Conservation (phyloP, 2,113 vertebrate genomes). For the Pelobates fuscus region DNA sequence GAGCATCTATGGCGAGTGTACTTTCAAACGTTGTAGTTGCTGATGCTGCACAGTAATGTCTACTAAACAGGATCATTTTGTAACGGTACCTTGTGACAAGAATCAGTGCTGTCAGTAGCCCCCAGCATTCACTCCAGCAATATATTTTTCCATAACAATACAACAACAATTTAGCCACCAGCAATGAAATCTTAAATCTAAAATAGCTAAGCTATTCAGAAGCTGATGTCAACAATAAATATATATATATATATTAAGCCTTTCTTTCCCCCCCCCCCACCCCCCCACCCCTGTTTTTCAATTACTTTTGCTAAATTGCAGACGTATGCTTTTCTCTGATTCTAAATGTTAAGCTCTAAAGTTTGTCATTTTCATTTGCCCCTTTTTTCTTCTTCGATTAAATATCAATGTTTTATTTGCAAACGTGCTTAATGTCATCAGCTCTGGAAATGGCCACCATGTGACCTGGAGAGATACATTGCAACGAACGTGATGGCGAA, state of each 20-base stretch:
- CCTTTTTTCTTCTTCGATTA: neutral
- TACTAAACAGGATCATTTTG: conserved; percentile 2
- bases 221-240: neutral
- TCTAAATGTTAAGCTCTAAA: conserved; percentile 12
- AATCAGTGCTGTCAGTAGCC: conserved; percentile 14
- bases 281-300: neutral
- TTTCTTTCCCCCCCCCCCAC: too few relatives aligned
- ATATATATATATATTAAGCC: neutral
- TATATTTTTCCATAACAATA: conserved; percentile 28
- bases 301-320: conserved; percentile 1
- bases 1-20: too few relatives aligned
- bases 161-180: conserved; percentile 39
- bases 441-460: conserved; percentile 24
- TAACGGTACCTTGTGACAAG: conserved; percentile 19
- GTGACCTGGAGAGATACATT: conserved; percentile 42
- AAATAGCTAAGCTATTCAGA: conserved; percentile 2
- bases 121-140: conserved; percentile 28
- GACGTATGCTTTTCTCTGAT: neutral
- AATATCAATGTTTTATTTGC: conserved; percentile 23
- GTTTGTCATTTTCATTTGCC: too few relatives aligned
- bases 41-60: neutral
- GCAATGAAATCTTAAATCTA: neutral
- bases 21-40: too few relatives aligned
- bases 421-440: conserved; percentile 17
- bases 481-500: conserved; percentile 30